Evolutionary conservation across 2,888 invertebrate genomes (phyloP).

Genomic region (Venusia cambrica): DNA sequence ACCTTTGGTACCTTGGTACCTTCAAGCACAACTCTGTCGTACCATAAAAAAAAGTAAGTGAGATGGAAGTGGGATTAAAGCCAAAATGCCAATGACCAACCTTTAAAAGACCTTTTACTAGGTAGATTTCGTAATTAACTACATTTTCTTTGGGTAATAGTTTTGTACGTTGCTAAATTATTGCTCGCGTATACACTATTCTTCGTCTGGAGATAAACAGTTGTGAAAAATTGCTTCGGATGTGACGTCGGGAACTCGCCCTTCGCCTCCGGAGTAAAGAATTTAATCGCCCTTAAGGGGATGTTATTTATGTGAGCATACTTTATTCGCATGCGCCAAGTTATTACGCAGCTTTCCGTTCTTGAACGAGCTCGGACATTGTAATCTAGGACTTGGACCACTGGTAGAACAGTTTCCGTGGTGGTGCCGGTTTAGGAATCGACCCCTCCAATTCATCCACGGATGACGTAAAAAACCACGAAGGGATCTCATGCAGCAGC

Average conservation of each 20-base stretch:
- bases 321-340: conserved; percentile 35
- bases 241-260: conserved; percentile 53
- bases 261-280: conserved; percentile 49
- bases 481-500: no score
- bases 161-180: no score
- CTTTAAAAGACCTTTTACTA: no score
- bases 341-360: conserved; percentile 18
- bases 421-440: conserved; percentile 5
- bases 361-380: conserved; percentile 12
- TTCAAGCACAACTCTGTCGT: no score
- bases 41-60: no score
- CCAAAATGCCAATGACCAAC: no score
- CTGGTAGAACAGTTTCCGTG: conserved; percentile 4
- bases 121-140: no score
- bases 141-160: no score
- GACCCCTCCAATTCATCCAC: no score
- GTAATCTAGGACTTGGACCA: conserved; percentile 11
- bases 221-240: conserved; percentile 61
- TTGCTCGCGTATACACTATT: no score
- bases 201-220: conserved; percentile 39
- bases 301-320: conserved; percentile 53
- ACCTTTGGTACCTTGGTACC: no score
- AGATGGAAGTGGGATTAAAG: no score
- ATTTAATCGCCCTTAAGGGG: conserved; percentile 59
- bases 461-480: conserved; percentile 6